Percentiles rank a stretch among this genome's conserved stretches.
phyloP scores from a whole-genome alignment of 2,797 vertebrate species.

The Mionectes olivaceus region DNA sequence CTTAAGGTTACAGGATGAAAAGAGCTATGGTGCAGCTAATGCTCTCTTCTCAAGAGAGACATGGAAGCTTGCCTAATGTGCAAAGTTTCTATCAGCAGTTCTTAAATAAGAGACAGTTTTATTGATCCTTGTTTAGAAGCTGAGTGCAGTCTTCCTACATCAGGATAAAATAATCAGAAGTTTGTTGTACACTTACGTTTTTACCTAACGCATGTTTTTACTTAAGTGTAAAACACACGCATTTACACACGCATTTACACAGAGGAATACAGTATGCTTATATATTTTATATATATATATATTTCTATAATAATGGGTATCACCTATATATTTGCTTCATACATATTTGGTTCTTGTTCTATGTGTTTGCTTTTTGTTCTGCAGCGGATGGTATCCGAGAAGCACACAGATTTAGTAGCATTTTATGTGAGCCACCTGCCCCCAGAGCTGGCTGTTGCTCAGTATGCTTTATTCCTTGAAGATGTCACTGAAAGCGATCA shows the following conservation, averaged over 20 bases:
- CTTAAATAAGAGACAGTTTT: neutral
- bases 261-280: neutral
- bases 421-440: slow-evolving; percentile 94
- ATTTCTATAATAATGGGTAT: neutral
- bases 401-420: slow-evolving; percentile 89
- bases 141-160: neutral
- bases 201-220: neutral
- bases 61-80: neutral
- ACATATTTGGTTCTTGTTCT: neutral
- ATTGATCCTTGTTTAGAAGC: neutral
- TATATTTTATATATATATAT: neutral
- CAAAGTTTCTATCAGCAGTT: neutral
- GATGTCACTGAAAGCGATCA: slow-evolving; percentile 87
- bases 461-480: slow-evolving; percentile 92
- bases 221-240: neutral
- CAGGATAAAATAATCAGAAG: neutral
- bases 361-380: neutral
- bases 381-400: slow-evolving; percentile 86
- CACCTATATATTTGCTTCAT: neutral
- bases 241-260: neutral
- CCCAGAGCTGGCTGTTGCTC: slow-evolving; percentile 82
- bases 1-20: neutral
- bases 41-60: neutral
- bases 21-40: neutral
- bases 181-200: neutral